phyloP scores from a whole-genome alignment of 1,140 invertebrate genomes.

The Ceratina calcarata region DNA sequence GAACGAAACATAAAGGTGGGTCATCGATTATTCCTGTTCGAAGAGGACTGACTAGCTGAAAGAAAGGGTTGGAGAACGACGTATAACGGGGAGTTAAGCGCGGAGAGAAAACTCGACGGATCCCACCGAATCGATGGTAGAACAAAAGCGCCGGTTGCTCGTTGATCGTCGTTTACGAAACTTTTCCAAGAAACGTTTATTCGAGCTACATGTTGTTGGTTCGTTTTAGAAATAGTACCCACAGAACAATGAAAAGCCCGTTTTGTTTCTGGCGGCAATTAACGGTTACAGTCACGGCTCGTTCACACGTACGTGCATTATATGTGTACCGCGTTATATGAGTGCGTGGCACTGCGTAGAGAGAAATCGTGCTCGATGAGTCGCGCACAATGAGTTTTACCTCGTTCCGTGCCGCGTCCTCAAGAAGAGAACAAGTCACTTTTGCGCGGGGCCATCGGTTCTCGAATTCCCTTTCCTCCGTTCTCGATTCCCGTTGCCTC shows the following conservation, averaged over 20 bases:
- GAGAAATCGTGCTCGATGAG: no score
- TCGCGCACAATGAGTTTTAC: background rate
- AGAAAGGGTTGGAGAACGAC: background rate
- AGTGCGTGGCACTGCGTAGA: background rate
- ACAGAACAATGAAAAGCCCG: background rate
- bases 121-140: background rate
- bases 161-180: background rate
- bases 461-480: background rate
- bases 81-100: background rate
- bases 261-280: no score
- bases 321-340: no score
- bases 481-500: background rate
- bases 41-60: background rate
- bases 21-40: slow-evolving; percentile 15
- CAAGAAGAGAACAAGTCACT: background rate
- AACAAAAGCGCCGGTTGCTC: background rate
- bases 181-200: background rate
- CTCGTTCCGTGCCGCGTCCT: background rate
- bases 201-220: background rate
- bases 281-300: no score
- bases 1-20: background rate
- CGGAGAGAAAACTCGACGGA: background rate
- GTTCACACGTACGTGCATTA: no score
- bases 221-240: background rate
- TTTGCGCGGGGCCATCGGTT: background rate